Percentiles rank a stretch among this genome's conserved stretches.
Evolutionary conservation across 2,113 vertebrate species (phyloP).

Genomic region (Nannospalax galili): DNA sequence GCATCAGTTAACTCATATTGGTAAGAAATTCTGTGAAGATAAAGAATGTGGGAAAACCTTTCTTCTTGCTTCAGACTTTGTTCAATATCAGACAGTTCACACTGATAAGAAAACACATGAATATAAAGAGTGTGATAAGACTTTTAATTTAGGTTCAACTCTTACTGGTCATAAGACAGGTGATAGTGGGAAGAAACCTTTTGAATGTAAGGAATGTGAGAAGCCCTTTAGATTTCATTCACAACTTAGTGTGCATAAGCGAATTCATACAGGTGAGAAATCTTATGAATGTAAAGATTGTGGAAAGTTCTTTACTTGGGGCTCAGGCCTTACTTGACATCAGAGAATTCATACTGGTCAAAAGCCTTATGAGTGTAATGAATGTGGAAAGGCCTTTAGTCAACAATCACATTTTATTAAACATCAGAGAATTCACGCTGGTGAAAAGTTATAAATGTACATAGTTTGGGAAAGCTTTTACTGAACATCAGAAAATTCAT

Average conservation of each 20-base stretch:
- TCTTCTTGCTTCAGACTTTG: not conserved
- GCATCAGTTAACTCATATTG: not conserved
- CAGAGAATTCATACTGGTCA: not conserved
- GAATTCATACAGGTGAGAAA: not conserved
- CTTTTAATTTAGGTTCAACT: constrained; percentile 55
- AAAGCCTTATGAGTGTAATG: not conserved
- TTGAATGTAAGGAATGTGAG: too few species aligned
- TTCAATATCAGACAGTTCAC: constrained; percentile 24
- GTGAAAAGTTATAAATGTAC: constrained; percentile 52
- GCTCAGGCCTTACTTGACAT: not conserved
- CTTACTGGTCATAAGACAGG: constrained; percentile 62
- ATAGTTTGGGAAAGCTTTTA: constrained; percentile 62
- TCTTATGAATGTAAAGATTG: not conserved
- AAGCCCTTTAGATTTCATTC: too few species aligned
- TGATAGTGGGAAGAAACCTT: constrained; percentile 59
- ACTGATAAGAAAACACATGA: constrained; percentile 64
- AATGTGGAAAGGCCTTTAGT: not conserved
- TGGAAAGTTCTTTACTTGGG: not conserved
- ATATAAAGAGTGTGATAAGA: constrained; percentile 67
- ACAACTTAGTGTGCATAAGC: not conserved
- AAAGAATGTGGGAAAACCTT: constrained; percentile 28
- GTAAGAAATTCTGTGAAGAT: constrained; percentile 24
- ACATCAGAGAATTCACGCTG: constrained; percentile 73
- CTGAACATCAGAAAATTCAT: constrained; percentile 68
- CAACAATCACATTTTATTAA: constrained; percentile 43